Evolutionary conservation across 2,888 invertebrate genomes (phyloP).

Genomic region (Pelosia muscerda): DNA sequence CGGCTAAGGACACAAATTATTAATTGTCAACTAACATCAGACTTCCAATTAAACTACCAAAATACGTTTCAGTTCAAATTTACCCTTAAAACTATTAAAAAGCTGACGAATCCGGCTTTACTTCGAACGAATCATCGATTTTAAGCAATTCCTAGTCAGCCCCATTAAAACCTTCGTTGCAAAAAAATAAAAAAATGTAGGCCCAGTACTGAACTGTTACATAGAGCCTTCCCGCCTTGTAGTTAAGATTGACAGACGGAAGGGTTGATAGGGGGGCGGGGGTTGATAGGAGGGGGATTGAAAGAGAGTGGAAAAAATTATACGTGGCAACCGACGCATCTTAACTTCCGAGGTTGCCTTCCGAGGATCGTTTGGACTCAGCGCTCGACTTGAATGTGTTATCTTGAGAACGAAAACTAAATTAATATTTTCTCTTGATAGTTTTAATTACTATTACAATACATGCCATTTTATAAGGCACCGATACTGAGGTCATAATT

Average conservation of each 20-base stretch:
- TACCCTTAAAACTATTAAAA: conserved; percentile 47
- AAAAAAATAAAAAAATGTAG: conserved; percentile 71
- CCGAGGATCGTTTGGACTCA: conserved; percentile 64
- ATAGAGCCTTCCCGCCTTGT: conserved; percentile 74
- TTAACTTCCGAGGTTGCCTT: conserved; percentile 81
- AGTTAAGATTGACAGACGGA: conserved; percentile 86
- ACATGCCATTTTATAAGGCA: background rate
- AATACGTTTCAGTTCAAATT: background rate
- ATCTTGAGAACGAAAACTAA: conserved; percentile 11
- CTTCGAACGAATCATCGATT: conserved; percentile 69
- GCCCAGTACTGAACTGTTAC: conserved; percentile 76
- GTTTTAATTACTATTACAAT: background rate
- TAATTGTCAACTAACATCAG: background rate
- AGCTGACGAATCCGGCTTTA: conserved; percentile 49
- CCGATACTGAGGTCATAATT: background rate
- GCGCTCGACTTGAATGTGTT: conserved; percentile 42
- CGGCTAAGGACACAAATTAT: background rate
- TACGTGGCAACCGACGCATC: conserved; percentile 85
- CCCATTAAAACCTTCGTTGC: conserved; percentile 77
- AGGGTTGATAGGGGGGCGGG: conserved; percentile 75
- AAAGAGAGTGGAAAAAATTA: conserved; percentile 85
- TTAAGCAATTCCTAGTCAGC: conserved; percentile 64
- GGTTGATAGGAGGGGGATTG: conserved; percentile 74
- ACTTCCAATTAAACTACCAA: background rate
- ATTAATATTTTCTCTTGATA: background rate